Conservation (phyloP, 2,888 invertebrate species). For the Leucozona laternaria region DNA sequence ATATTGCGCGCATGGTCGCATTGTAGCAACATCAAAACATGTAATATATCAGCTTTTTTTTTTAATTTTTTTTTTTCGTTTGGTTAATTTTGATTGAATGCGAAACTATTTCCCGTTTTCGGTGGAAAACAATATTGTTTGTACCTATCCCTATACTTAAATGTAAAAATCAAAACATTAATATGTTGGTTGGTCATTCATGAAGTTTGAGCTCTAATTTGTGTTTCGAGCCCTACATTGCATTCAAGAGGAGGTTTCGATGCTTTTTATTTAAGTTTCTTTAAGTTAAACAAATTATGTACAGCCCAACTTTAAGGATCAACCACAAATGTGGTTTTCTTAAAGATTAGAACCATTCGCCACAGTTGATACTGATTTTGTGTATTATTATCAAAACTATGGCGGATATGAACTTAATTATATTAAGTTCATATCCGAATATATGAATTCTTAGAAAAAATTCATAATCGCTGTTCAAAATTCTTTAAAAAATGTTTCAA, state of each 20-base stretch:
- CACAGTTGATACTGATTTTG: not conserved
- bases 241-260: not conserved
- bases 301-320: not conserved
- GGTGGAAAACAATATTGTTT: slow-evolving; percentile 50
- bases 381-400: slow-evolving; percentile 3
- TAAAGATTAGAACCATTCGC: not conserved
- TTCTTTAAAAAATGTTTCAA: too few species aligned
- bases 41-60: not conserved
- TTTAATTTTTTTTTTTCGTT: not conserved
- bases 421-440: too few species aligned
- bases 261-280: not conserved
- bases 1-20: slow-evolving; percentile 19
- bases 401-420: not conserved
- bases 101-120: slow-evolving; percentile 68
- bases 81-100: slow-evolving; percentile 42
- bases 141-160: too few species aligned
- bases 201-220: slow-evolving; percentile 44
- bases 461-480: too few species aligned
- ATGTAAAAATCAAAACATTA: not conserved
- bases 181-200: not conserved
- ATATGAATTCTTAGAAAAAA: too few species aligned
- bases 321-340: slow-evolving; percentile 19
- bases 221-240: slow-evolving; percentile 29
- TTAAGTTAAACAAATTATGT: not conserved
- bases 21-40: slow-evolving; percentile 19